Percentiles rank a stretch among this genome's conserved stretches.
These are phyloP conservation scores for Ascaphus truei DNA, from an alignment of 2,113 vertebrate genomes.

Conservation along the genomic window DNA sequence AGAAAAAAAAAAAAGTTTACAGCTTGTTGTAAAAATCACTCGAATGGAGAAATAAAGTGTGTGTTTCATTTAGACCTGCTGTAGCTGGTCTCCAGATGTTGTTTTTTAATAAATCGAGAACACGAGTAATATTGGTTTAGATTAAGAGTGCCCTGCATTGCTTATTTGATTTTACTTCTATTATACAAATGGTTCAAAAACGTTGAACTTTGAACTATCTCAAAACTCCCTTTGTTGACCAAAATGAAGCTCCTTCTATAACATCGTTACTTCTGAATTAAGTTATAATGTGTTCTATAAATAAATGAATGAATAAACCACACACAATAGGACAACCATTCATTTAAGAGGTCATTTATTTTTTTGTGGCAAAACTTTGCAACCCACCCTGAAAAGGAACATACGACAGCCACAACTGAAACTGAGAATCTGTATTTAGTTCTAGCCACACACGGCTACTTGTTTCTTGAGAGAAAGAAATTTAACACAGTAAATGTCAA, in stretches of 20 bases:
- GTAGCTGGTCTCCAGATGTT: conserved; percentile 33
- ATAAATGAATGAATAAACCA: too few species aligned
- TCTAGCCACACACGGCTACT: neutral
- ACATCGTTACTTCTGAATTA: neutral
- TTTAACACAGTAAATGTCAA: conserved; percentile 8
- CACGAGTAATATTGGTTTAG: conserved; percentile 32
- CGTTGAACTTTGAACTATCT: conserved; percentile 17
- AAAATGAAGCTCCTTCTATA: neutral
- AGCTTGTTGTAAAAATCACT: conserved; percentile 25
- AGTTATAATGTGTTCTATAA: neutral
- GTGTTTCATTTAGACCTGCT: conserved; percentile 34
- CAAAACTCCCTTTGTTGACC: neutral
- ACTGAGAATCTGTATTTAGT: neutral
- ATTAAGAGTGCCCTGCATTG: conserved; percentile 14
- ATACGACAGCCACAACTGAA: too few species aligned
- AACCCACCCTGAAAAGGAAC: too few species aligned
- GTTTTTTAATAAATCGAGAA: conserved; percentile 38
- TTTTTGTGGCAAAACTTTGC: too few species aligned
- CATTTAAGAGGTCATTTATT: neutral
- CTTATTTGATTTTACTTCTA: conserved; percentile 25
- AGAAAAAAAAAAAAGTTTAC: conserved; percentile 31
- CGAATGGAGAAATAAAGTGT: conserved; percentile 30
- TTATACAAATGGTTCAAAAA: conserved; percentile 26
- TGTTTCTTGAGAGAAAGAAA: conserved; percentile 21
- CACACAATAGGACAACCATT: neutral